Conservation (phyloP, 2,888 invertebrate genomes). For the Drosophila koepferae region DNA sequence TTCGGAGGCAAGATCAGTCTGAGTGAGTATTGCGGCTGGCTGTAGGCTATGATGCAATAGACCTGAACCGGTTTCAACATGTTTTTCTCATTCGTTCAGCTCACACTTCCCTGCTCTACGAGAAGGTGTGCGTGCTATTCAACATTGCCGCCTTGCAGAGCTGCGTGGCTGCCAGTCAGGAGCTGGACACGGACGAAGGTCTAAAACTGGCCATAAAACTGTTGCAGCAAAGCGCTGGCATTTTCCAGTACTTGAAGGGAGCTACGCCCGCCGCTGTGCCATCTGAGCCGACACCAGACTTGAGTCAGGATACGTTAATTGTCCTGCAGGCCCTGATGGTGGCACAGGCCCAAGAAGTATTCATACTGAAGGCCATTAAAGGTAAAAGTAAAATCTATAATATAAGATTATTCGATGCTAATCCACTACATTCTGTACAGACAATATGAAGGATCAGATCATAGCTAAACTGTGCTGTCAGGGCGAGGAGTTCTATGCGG, state of each 20-base stretch:
- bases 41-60: slow-evolving; percentile 3
- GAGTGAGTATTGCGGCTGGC: slow-evolving; percentile 88
- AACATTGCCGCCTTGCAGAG: slow-evolving; percentile 98
- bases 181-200: slow-evolving; percentile 95
- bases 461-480: slow-evolving; percentile 96
- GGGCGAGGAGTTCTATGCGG: slow-evolving; percentile 96
- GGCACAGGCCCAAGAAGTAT: slow-evolving; percentile 99
- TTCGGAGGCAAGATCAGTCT: slow-evolving; percentile 96
- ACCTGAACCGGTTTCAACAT: slow-evolving; percentile 31
- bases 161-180: slow-evolving; percentile 93
- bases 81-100: slow-evolving; percentile 86
- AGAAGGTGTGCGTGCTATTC: slow-evolving; percentile 97
- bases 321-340: slow-evolving; percentile 96
- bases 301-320: slow-evolving; percentile 95
- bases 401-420: neutral
- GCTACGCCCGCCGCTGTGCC: slow-evolving; percentile 93
- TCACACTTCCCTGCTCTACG: slow-evolving; percentile 94
- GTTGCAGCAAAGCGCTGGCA: slow-evolving; percentile 96
- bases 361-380: slow-evolving; percentile 96
- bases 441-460: slow-evolving; percentile 97
- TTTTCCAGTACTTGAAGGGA: slow-evolving; percentile 93
- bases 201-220: slow-evolving; percentile 96
- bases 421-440: slow-evolving; percentile 81
- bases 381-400: slow-evolving; percentile 85
- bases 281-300: slow-evolving; percentile 98